Evolutionary conservation across 2,888 invertebrate species (phyloP), one percentile per base, ranked within the genome.

Genomic region (Cerceris ruficornis): DNA sequence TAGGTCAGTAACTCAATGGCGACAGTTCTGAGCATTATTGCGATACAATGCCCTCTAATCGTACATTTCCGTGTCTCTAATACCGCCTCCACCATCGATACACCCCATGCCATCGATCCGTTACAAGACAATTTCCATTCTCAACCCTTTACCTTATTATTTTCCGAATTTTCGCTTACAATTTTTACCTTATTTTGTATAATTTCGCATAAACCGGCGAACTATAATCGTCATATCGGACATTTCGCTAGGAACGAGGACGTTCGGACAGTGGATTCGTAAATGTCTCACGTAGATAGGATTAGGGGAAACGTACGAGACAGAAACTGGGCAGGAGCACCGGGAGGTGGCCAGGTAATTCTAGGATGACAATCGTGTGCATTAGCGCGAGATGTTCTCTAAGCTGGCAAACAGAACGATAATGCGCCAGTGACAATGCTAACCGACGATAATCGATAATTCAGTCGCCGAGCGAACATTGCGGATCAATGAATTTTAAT

Each of bases 1-100:
- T 88, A 91, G 87, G 88, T 90, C 90, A 91, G 90, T 91, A 91
- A 91, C 88, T 91, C 90, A 90, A 89, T 89, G 88, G 88, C 75
- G 83, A 90, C 84, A 83, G 86, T 89, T 80, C 77, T 87, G 83
- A 77, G 81, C 70, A 84, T 88, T 86, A 88, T 82, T 79, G 81
- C 79, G 68, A 67, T 84, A 82, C 77, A 84, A 84, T 86, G 66
- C 55, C 49, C 81, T 84, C 77, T 86, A 85, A 86, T 85, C 84
- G 77, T 71, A 76, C 57, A 49, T 72, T 72, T 65, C 62, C 60
- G 65, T 65, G 79, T 43, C 46, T 58, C 54, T 66, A 69, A 80
- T 73, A 52, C 70, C 65, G 62, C 68, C 43, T 15, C 49, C 58
- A 57, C 52, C 43, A 61, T 55, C 52, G 65, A 55, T 60, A 74